These are phyloP conservation scores for Autographa gamma DNA, from an alignment of 2,888 invertebrate species.

Conservation along the genomic window DNA sequence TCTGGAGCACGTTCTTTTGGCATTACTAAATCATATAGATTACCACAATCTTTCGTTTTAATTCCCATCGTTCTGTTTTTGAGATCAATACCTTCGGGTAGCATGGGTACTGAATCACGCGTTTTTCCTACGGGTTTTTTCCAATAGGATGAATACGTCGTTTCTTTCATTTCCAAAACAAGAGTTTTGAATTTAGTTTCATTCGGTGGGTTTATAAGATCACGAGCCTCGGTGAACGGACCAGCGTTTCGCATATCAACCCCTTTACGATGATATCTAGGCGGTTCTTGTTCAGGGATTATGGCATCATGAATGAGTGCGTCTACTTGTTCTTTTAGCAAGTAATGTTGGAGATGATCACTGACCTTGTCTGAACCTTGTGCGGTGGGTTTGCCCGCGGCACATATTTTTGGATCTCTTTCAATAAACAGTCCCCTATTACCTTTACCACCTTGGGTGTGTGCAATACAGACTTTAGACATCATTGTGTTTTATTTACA, in stretches of 20 bases:
- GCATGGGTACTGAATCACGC: constrained; percentile 59
- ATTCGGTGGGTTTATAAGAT: constrained; percentile 61
- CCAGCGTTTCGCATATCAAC: constrained; percentile 61
- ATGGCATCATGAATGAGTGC: constrained; percentile 66
- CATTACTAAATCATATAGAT: constrained; percentile 64
- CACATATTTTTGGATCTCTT: constrained; percentile 62
- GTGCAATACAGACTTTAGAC: constrained; percentile 8
- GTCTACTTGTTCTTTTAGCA: constrained; percentile 67
- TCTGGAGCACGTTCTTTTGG: constrained; percentile 57
- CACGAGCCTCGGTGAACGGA: constrained; percentile 45
- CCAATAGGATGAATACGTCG: constrained; percentile 65
- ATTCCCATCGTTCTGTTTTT: constrained; percentile 56
- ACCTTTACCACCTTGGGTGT: constrained; percentile 66
- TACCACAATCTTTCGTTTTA: constrained; percentile 42
- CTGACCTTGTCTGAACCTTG: constrained; percentile 50
- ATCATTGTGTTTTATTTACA: constrained; percentile 7
- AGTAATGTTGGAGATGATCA: constrained; percentile 57
- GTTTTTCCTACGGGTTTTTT: constrained; percentile 58
- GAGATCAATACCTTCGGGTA: constrained; percentile 61
- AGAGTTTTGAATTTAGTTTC: constrained; percentile 65
- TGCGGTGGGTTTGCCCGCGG: constrained; percentile 62
- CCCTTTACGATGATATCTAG: constrained; percentile 35
- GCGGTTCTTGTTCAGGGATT: constrained; percentile 50
- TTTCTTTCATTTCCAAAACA: constrained; percentile 63
- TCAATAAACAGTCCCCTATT: constrained; percentile 68